A percentile compares a stretch with the other conserved stretches of the same genome.
These are phyloP conservation scores for Cololabis saira DNA, from an alignment of 2,113 vertebrate species.

Conservation along the genomic window DNA sequence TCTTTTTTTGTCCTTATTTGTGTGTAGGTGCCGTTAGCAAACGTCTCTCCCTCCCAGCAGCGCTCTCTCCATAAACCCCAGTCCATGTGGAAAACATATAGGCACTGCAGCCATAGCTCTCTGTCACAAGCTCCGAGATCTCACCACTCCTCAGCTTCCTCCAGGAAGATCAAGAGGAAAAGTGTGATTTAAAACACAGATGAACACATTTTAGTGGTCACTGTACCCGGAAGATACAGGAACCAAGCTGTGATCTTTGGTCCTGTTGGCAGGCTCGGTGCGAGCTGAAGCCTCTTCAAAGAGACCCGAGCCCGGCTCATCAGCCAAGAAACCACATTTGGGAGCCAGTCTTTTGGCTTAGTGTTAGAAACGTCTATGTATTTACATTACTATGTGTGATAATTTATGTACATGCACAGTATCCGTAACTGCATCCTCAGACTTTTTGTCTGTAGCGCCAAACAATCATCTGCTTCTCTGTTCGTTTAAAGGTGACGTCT, in stretches of 20 bases:
- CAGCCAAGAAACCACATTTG: conserved; percentile 38
- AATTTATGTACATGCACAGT: conserved; percentile 1
- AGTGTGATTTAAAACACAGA: conserved; percentile 73
- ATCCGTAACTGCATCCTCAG: conserved; percentile 12
- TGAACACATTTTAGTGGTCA: conserved; percentile 70
- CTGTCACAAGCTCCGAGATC: conserved; percentile 54
- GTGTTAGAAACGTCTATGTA: neutral
- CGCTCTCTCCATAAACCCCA: conserved; percentile 21
- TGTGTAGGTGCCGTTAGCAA: conserved; percentile 34
- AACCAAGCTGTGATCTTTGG: conserved; percentile 61
- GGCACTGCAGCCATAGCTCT: conserved; percentile 34
- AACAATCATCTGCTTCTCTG: neutral
- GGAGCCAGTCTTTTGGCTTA: conserved; percentile 17
- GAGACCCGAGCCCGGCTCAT: conserved; percentile 40
- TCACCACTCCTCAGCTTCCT: conserved; percentile 73
- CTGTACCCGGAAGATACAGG: conserved; percentile 55
- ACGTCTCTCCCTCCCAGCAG: conserved; percentile 11
- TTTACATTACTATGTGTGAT: conserved; percentile 6
- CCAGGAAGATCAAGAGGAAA: conserved; percentile 66
- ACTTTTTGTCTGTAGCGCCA: conserved; percentile 10
- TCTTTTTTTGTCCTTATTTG: conserved; percentile 19
- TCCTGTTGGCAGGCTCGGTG: conserved; percentile 50
- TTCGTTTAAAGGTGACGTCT: conserved; percentile 19
- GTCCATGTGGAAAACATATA: conserved; percentile 43
- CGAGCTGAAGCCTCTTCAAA: conserved; percentile 69